Evolutionary conservation across 2,888 invertebrate species (phyloP), one percentile per base, ranked within the genome.

Genomic region (Bellardia bayeri): DNA sequence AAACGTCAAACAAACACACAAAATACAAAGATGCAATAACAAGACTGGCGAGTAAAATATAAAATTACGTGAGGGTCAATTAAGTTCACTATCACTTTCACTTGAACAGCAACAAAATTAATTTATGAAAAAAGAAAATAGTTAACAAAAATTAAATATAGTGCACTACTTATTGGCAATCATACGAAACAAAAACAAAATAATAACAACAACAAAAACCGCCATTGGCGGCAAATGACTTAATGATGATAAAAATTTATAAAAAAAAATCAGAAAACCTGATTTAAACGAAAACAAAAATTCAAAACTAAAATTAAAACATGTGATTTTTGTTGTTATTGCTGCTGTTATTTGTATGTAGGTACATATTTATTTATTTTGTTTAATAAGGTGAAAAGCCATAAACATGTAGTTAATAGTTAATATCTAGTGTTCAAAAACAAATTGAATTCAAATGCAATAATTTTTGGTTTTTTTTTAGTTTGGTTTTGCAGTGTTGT

Each of bases 31-130:
- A 23, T 83, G 54, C 76, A 56, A 54, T 63, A 85, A 85, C 75
- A 75, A 85, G 75, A 45, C 63, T 30, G 54, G 68, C 63, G 45
- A 69, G 54, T 75, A 68, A 85, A 75, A 74, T 54, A 85, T 33
- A 82, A 78, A 85, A 82, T 85, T 85, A 87, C 85, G 83, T 85
- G 88, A 89, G 89, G 93, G 92, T 92, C 92, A 92, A 89, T 90
- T 82, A 91, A 91, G 93, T 93, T 92, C 92, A 93, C 92, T 92
- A 91, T 92, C 92, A 92, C 92, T 92, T 93, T 92, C 92, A 93
- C 92, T 92, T 69, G 82, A 75, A 82, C 58, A 81, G 86, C 61
- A 85, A 81, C 11, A 61, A 74, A 16, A 79, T 51, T 58, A 69
- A 69, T 69, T 42, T 68, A 64, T 51, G 5, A 42, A 75, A 84